Evolutionary conservation across 2,113 vertebrate genomes (phyloP).

Genomic region (Illadopsis cleaveri): DNA sequence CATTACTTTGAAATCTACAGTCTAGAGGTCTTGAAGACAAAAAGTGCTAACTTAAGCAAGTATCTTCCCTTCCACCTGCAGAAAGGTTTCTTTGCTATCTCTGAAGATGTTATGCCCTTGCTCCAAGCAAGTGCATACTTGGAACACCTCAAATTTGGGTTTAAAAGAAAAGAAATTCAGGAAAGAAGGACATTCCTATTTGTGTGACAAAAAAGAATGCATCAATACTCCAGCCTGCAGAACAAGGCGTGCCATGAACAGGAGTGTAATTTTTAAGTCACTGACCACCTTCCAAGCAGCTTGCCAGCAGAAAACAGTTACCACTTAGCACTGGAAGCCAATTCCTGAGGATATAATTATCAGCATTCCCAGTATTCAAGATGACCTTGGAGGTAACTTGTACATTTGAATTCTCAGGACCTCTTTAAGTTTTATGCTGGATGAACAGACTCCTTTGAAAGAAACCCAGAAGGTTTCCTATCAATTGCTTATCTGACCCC

Average conservation of each 20-base stretch:
- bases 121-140: background rate
- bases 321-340: background rate
- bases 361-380: background rate
- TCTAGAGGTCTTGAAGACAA: accelerated
- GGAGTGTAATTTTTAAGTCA: background rate
- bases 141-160: background rate
- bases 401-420: background rate
- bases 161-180: background rate
- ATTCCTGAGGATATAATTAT: background rate
- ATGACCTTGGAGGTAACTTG: background rate
- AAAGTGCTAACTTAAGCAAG: background rate
- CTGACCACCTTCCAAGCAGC: background rate
- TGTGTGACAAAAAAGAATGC: background rate
- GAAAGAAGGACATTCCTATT: background rate
- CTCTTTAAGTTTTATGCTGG: background rate
- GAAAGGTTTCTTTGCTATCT: background rate
- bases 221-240: background rate
- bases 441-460: background rate
- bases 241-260: background rate
- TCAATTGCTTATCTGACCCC: background rate
- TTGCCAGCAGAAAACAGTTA: background rate
- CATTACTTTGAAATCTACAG: background rate
- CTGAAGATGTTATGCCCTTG: background rate
- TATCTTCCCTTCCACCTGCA: background rate
- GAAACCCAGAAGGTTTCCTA: background rate